A percentile compares a stretch with the other conserved stretches of the same genome.
Evolutionary conservation across 2,888 invertebrate genomes (phyloP).

Genomic region (Aelia acuminata): DNA sequence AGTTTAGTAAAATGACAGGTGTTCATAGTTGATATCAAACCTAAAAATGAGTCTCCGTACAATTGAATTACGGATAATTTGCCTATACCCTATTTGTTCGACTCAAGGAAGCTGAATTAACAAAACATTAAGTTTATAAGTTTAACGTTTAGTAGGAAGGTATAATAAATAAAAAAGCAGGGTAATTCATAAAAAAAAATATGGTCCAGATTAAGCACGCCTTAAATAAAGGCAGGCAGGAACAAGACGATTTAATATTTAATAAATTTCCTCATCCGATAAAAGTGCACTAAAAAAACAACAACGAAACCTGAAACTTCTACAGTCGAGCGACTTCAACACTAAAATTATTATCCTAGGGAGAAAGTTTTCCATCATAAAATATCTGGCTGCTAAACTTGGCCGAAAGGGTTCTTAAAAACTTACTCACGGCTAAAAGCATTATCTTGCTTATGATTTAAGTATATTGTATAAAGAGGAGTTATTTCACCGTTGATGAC

Average conservation of each 20-base stretch:
- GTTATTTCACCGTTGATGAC: not conserved
- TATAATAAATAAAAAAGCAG: not conserved
- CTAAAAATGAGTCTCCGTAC: too few species aligned
- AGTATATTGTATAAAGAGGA: not conserved
- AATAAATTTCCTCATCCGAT: not conserved
- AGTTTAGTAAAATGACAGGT: too few species aligned
- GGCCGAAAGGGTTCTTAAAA: not conserved
- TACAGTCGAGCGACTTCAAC: not conserved
- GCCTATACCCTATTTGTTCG: too few species aligned
- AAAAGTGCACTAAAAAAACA: not conserved
- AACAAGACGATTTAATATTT: not conserved
- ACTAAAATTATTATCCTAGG: not conserved
- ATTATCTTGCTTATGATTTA: slow-evolving; percentile 20
- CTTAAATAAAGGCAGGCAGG: not conserved
- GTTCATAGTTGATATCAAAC: too few species aligned
- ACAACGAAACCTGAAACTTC: not conserved
- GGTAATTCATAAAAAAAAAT: not conserved
- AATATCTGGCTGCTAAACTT: not conserved
- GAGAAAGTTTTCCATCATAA: not conserved
- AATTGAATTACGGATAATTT: too few species aligned
- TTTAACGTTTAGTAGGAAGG: not conserved
- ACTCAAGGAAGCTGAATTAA: not conserved
- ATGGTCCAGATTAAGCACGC: not conserved
- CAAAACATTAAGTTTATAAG: not conserved
- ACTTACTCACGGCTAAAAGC: slow-evolving; percentile 11